These are phyloP conservation scores for Leptopilina clavipes DNA, from an alignment of 1,140 invertebrate genomes.

Conservation along the genomic window DNA sequence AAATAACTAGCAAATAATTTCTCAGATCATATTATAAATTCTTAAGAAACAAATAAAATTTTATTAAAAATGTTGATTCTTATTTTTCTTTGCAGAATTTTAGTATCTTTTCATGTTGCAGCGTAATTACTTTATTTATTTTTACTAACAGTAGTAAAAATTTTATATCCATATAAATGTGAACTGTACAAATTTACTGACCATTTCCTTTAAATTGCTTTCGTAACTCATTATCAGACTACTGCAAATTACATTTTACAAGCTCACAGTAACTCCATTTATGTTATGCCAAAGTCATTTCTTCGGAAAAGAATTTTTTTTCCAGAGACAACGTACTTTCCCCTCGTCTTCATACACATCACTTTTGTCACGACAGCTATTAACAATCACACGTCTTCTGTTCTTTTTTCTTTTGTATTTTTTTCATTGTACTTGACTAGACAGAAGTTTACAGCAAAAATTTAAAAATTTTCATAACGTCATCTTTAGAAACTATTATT, in stretches of 20 bases:
- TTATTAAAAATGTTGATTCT: too few species aligned
- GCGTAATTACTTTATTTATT: not conserved
- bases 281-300: slow-evolving; percentile 9
- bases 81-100: too few species aligned
- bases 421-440: not conserved
- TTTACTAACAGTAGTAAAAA: not conserved
- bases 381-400: not conserved
- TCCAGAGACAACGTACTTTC: not conserved
- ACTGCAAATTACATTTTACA: slow-evolving; percentile 51
- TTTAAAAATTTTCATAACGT: not conserved
- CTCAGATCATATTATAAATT: too few species aligned
- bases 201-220: slow-evolving; percentile 8
- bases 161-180: not conserved
- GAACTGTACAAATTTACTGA: not conserved
- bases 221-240: slow-evolving; percentile 14
- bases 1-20: too few species aligned
- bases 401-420: not conserved
- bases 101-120: not conserved
- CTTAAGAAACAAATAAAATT: too few species aligned
- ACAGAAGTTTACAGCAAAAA: not conserved
- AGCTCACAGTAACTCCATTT: slow-evolving; percentile 51
- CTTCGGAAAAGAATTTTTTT: not conserved
- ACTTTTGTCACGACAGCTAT: slow-evolving; percentile 31
- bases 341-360: not conserved
- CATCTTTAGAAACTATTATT: too few species aligned